Conservation (phyloP, 2,888 invertebrate genomes). For the Parasteatoda lunata region DNA sequence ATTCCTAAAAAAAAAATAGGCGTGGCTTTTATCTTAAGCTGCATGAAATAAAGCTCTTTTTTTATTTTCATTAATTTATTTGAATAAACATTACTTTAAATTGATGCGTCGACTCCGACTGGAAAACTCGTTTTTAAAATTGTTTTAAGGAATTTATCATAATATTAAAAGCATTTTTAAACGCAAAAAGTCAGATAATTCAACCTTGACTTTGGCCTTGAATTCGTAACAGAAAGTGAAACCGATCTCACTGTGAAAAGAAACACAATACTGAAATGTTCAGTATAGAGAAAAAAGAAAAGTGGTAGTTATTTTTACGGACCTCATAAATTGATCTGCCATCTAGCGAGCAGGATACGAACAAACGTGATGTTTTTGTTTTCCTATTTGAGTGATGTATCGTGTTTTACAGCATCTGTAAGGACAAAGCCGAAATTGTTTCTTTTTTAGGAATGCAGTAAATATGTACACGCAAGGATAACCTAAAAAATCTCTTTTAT, state of each 20-base stretch:
- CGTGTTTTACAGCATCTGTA: background rate
- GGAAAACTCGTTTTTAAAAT: no score
- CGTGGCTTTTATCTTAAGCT: no score
- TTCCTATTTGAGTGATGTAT: background rate
- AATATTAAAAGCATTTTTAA: no score
- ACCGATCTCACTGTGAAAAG: background rate
- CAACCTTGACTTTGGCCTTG: constrained; percentile 27
- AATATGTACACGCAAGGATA: background rate
- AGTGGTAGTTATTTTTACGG: background rate
- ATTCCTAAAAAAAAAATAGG: no score
- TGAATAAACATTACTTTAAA: no score
- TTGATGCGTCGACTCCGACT: no score
- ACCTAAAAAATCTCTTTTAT: no score
- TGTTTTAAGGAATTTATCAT: no score
- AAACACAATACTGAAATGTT: background rate
- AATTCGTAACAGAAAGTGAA: background rate
- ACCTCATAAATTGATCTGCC: constrained; percentile 19
- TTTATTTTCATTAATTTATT: no score
- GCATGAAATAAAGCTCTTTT: no score
- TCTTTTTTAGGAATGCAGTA: background rate
- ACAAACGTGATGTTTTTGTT: background rate
- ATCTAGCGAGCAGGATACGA: background rate
- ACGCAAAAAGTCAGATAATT: background rate
- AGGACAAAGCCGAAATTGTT: background rate
- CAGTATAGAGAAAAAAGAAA: background rate